phyloP scores from a whole-genome alignment of 2,113 vertebrate species.

The Myotis davidii region DNA sequence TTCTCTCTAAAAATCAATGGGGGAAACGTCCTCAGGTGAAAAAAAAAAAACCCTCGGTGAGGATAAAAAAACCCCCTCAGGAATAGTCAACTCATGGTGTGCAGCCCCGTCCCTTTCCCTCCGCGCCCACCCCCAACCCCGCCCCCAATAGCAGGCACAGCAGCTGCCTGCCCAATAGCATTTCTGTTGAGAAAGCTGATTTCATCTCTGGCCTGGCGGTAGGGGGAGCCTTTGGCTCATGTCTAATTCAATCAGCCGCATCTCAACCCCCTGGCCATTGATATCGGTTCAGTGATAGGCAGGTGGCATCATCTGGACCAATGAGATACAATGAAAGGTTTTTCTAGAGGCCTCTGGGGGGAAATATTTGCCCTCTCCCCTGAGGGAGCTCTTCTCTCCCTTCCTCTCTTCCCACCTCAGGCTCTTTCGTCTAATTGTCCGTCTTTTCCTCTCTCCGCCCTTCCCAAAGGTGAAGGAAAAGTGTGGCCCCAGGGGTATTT shows the following conservation, averaged over 20 bases:
- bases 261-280: neutral
- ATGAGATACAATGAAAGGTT: neutral
- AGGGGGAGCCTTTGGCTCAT: neutral
- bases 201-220: neutral
- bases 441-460: neutral
- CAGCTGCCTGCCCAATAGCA: neutral
- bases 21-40: too few species aligned
- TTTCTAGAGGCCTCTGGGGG: neutral
- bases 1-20: too few species aligned
- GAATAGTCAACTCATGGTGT: neutral
- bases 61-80: neutral
- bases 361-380: neutral
- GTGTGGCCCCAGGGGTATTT: neutral
- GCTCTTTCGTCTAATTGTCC: neutral
- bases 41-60: too few species aligned
- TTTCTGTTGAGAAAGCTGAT: neutral
- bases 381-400: neutral
- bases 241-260: neutral
- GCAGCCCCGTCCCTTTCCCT: neutral
- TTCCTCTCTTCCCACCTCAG: neutral
- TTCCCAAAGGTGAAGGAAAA: neutral
- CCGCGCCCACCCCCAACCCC: fast-evolving
- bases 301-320: neutral
- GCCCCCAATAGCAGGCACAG: neutral
- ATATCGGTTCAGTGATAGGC: neutral